phyloP scores from a whole-genome alignment of 2,888 invertebrate species.

The Pammene aurita region DNA sequence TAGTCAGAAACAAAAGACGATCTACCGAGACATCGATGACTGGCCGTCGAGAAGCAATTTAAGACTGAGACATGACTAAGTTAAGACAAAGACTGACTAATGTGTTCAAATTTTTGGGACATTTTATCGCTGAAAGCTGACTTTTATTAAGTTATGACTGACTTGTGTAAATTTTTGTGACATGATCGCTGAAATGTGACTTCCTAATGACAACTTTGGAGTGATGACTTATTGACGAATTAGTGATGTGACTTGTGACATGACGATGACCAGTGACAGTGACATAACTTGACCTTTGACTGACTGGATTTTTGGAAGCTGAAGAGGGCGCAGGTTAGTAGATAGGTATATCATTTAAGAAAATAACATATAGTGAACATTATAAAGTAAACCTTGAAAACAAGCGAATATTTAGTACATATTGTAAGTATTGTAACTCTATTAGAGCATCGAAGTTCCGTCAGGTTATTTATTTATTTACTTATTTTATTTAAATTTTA shows the following conservation, averaged over 20 bases:
- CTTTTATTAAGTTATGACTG: no score
- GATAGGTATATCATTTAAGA: not conserved
- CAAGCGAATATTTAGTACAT: no score
- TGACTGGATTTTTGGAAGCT: constrained; percentile 48
- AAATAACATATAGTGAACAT: no score
- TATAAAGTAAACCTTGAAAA: no score
- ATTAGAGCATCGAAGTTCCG: no score
- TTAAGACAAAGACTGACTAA: constrained; percentile 11
- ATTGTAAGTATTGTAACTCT: no score
- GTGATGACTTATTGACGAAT: constrained; percentile 28
- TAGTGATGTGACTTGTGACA: constrained; percentile 47
- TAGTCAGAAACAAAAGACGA: constrained; percentile 65
- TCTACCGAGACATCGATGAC: constrained; percentile 46
- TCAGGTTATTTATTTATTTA: no score
- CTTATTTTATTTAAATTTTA: no score
- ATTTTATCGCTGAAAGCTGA: not conserved
- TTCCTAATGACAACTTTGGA: not conserved
- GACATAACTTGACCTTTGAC: constrained; percentile 57
- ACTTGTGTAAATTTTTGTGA: no score
- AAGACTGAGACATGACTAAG: constrained; percentile 22
- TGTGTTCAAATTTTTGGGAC: constrained; percentile 8
- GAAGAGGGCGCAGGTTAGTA: not conserved
- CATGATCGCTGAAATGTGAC: not conserved
- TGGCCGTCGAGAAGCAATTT: constrained; percentile 17
- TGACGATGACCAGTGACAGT: constrained; percentile 48